A percentile compares a stretch with the other conserved stretches of the same genome.
Evolutionary conservation across 1,140 invertebrate species (phyloP).

Genomic region (Palaemon carinicauda): DNA sequence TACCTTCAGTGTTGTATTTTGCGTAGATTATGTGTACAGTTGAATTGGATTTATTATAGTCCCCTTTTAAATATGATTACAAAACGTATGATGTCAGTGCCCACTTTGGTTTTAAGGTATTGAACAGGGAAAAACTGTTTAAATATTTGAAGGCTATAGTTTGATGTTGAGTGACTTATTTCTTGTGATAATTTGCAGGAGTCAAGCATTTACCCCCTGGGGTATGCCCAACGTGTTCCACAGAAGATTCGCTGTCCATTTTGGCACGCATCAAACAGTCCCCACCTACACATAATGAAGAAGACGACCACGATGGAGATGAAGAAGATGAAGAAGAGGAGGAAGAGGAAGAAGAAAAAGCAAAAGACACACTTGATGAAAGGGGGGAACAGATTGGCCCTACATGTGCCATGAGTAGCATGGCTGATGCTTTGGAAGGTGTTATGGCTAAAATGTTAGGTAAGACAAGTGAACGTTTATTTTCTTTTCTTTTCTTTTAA

Average conservation of each 20-base stretch:
- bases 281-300: conserved; percentile 2
- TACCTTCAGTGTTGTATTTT: too few relatives aligned
- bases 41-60: too few relatives aligned
- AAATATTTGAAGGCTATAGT: background rate
- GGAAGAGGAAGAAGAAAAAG: conserved; percentile 14
- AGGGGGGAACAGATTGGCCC: background rate
- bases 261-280: background rate
- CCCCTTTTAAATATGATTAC: too few relatives aligned
- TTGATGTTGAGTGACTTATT: background rate
- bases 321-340: conserved; percentile 39
- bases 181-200: background rate
- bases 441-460: conserved; percentile 26
- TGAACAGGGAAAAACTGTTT: too few relatives aligned
- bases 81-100: too few relatives aligned
- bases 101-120: too few relatives aligned
- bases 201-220: background rate
- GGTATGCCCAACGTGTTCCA: background rate
- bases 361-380: background rate
- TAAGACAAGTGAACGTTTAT: background rate
- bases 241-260: background rate
- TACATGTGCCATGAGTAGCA: background rate
- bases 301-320: conserved; percentile 13
- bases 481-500: too few relatives aligned
- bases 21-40: too few relatives aligned
- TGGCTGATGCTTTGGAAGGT: conserved; percentile 24